These are phyloP conservation scores for Pristionchus exspectatus DNA, from an alignment of 2,888 invertebrate species.

Conservation along the genomic window DNA sequence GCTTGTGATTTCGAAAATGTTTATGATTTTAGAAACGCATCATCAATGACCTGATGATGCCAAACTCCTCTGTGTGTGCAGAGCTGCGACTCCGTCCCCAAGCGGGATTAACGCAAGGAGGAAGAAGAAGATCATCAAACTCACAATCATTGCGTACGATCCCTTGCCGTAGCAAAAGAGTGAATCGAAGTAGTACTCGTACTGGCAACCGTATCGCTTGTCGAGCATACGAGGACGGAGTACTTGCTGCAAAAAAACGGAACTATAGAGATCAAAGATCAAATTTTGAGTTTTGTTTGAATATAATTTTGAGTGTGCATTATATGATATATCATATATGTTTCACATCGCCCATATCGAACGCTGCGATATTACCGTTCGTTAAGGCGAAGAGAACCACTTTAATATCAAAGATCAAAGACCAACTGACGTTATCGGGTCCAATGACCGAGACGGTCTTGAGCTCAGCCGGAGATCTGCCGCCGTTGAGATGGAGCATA, in stretches of 20 bases:
- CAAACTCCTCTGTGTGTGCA: too few species aligned
- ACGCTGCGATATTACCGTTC: too few species aligned
- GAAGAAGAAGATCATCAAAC: not conserved
- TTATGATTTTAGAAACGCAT: too few species aligned
- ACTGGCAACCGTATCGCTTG: conserved; percentile 50
- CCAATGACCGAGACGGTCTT: conserved; percentile 28
- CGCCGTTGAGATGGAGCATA: conserved; percentile 21
- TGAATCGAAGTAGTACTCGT: conserved; percentile 55
- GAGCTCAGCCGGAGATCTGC: conserved; percentile 26
- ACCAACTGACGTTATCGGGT: conserved; percentile 35
- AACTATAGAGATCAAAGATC: conserved; percentile 26
- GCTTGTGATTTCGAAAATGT: too few species aligned
- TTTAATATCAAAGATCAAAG: not conserved
- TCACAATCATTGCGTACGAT: conserved; percentile 47
- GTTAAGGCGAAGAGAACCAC: too few species aligned
- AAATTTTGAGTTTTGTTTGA: not conserved
- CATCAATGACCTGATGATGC: too few species aligned
- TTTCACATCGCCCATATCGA: too few species aligned
- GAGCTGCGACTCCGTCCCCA: too few species aligned
- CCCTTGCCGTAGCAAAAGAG: conserved; percentile 48
- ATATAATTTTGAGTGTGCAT: not conserved
- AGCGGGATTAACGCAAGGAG: too few species aligned
- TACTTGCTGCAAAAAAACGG: conserved; percentile 11
- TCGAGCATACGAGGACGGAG: conserved; percentile 53
- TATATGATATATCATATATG: too few species aligned